Base-by-base conservation (phyloP, 2,797 vertebrate genomes). In the Rhincodon typus region DNA sequence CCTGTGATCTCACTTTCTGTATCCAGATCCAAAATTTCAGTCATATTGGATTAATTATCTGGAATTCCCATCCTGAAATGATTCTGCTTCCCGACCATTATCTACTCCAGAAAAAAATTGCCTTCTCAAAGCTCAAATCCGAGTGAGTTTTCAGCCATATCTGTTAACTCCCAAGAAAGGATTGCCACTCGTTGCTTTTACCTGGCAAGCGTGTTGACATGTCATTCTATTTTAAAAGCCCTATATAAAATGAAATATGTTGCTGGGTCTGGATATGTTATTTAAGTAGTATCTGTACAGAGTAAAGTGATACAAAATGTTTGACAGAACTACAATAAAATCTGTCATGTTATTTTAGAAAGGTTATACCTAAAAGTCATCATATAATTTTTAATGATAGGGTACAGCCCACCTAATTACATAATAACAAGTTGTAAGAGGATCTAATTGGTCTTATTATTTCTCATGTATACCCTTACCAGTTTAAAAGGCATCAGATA, bases 371-470 rank as follows among this genome's bases (percentile, higher is more conserved):
- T 77, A 95, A 94, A 72, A 74, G 69, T 95, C 70, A 77, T 72
- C 23, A 94, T 94, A 94, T 46, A 94, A 69, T 94, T 93, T 93
- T 94, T 94, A 70, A 94, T 94, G 93, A 94, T 50, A 94, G 3
- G 30, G 66, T 70, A 94, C 93, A 27, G 70, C 93, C 93, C 93
- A 46, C 67, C 69, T 94, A 94, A 94, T 94, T 94, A 69, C 42
- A 94, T 94, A 94, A 94, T 72, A 72, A 62, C 69, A 17, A 94
- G 25, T 42, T 72, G 10, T 69, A 94, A 19, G 53, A 66, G 70
- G 50, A 27, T 34, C 94, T 95, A 95, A 95, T 95, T 74, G 94
- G 94, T 57, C 94, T 77, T 70, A 95, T 95, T 95, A 95, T 72
- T 77, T 95, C 46, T 72, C 70, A 95, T 74, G 94, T 77, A 77